Evolutionary conservation across 2,797 vertebrate species (phyloP).

Genomic region (Crenichthys baileyi): DNA sequence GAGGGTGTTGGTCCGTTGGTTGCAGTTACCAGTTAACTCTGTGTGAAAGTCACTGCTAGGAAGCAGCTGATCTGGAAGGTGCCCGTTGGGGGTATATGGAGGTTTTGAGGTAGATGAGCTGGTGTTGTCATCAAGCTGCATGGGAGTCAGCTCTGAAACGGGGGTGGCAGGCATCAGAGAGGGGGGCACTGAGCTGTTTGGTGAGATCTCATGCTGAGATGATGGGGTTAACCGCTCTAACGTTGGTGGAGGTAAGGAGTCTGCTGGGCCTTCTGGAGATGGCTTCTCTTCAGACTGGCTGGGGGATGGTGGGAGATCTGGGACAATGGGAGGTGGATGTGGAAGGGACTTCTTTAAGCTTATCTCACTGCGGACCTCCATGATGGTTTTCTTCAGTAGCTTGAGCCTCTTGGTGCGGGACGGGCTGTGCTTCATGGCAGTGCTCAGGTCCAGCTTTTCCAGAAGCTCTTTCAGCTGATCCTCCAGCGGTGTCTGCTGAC

Average conservation of each 20-base stretch:
- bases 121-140: conserved; percentile 85
- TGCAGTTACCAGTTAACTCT: conserved; percentile 85
- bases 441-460: conserved; percentile 93
- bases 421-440: conserved; percentile 94
- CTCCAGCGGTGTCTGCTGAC: conserved; percentile 86
- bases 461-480: conserved; percentile 92
- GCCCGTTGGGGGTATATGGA: conserved; percentile 83
- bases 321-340: conserved; percentile 31
- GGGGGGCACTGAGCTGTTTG: conserved; percentile 87
- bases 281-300: conserved; percentile 76
- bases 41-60: conserved; percentile 80
- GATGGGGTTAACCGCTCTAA: conserved; percentile 89
- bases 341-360: conserved; percentile 82
- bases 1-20: conserved; percentile 89
- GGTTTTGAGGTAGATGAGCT: conserved; percentile 87
- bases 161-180: conserved; percentile 86
- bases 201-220: conserved; percentile 82
- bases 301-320: conserved; percentile 53
- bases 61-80: conserved; percentile 84
- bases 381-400: conserved; percentile 92
- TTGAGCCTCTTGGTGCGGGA: conserved; percentile 96
- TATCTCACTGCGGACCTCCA: conserved; percentile 87
- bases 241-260: conserved; percentile 83
- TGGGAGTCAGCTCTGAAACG: conserved; percentile 84
- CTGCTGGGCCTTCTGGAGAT: conserved; percentile 47